These are phyloP conservation scores for Aleiodes alternator DNA, from an alignment of 2,888 invertebrate genomes.

Conservation along the genomic window DNA sequence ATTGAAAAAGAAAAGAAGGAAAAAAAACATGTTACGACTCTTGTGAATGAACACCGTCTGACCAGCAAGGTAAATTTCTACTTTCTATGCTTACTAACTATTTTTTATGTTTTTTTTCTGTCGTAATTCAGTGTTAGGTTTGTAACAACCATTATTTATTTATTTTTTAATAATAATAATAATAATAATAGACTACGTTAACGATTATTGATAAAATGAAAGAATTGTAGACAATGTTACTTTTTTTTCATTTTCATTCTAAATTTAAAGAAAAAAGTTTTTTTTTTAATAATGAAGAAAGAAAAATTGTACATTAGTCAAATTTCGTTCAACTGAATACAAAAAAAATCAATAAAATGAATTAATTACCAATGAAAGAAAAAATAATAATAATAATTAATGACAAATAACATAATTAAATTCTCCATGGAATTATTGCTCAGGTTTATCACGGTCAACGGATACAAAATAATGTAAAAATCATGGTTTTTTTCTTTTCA, in stretches of 20 bases:
- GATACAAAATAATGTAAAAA: conserved; percentile 15
- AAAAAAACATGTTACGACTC: conserved; percentile 12
- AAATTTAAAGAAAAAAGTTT: neutral
- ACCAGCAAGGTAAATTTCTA: conserved; percentile 42
- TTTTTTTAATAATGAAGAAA: neutral
- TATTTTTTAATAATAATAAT: neutral
- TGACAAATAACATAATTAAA: conserved; percentile 6
- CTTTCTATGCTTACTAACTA: conserved; percentile 29
- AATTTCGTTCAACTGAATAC: neutral
- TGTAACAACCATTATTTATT: conserved; percentile 24
- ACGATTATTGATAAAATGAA: too few relatives aligned
- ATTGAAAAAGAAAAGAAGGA: conserved; percentile 16
- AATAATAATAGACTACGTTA: too few relatives aligned
- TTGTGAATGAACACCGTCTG: conserved; percentile 49
- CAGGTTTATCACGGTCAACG: conserved; percentile 16
- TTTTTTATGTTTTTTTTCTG: conserved; percentile 18
- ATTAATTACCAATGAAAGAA: too few relatives aligned
- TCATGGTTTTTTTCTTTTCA: neutral
- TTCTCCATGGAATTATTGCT: neutral
- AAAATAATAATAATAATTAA: neutral
- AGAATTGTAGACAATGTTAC: too few relatives aligned
- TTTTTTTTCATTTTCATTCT: conserved; percentile 12
- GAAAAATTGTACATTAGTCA: neutral
- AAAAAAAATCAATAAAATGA: too few relatives aligned
- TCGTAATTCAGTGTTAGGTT: conserved; percentile 27